Evolutionary conservation across 2,797 vertebrate genomes (phyloP).

Genomic region (Chelon labrosus): DNA sequence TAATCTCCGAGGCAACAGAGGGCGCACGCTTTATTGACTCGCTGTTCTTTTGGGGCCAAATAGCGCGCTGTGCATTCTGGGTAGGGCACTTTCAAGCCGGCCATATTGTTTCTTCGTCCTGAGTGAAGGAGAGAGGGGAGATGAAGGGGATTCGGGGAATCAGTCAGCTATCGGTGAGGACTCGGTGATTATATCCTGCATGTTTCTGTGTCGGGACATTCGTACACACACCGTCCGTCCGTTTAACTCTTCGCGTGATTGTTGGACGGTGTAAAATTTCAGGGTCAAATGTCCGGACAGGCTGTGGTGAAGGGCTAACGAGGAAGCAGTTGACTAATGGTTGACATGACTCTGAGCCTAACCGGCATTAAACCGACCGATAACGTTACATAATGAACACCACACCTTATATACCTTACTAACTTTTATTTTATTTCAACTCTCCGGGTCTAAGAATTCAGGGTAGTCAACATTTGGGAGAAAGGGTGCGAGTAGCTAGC

Average conservation of each 20-base stretch:
- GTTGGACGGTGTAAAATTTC: not conserved
- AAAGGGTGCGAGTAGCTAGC: not conserved
- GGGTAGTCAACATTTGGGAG: too few species aligned
- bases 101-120: slow-evolving; percentile 80
- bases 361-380: not conserved
- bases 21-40: slow-evolving; percentile 24
- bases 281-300: slow-evolving; percentile 9
- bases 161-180: slow-evolving; percentile 82
- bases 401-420: fast-evolving
- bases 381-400: not conserved
- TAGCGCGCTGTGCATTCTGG: slow-evolving; percentile 73
- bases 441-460: fast-evolving
- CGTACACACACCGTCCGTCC: fast-evolving
- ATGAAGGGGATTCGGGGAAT: slow-evolving; percentile 87
- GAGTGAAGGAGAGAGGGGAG: slow-evolving; percentile 75
- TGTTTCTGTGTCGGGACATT: not conserved
- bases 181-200: fast-evolving
- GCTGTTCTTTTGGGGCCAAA: not conserved
- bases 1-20: slow-evolving; percentile 40
- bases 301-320: slow-evolving; percentile 25
- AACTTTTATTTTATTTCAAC: not conserved
- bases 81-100: slow-evolving; percentile 81
- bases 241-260: not conserved
- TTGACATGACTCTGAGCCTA: not conserved
- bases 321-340: slow-evolving; percentile 33